phyloP scores from a whole-genome alignment of 2,797 vertebrate genomes.

The Leptoclinus maculatus region DNA sequence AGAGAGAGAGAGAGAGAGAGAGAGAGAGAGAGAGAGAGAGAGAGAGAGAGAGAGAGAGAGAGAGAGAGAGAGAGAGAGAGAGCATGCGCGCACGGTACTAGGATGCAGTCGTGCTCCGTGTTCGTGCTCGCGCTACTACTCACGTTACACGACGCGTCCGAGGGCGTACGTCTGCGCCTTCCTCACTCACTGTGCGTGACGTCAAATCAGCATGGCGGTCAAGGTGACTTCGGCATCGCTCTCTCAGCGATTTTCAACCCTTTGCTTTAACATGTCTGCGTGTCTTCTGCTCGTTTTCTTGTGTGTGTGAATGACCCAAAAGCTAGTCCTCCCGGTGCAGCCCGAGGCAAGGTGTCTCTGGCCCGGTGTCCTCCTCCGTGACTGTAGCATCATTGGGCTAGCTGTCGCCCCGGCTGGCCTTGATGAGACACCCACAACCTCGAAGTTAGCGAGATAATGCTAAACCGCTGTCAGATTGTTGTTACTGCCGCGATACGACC shows the following conservation, averaged over 20 bases:
- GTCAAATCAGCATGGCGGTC: constrained; percentile 96
- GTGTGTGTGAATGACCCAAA: background rate
- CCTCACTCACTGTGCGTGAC: constrained; percentile 77
- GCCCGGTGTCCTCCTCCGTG: constrained; percentile 7
- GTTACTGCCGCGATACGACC: background rate
- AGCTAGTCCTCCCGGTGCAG: background rate
- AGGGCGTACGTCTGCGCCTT: constrained; percentile 32
- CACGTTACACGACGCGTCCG: background rate
- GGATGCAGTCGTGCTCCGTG: background rate
- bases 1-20: background rate
- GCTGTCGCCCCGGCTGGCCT: constrained; percentile 70
- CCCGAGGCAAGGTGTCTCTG: background rate
- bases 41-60: background rate
- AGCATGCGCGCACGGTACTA: background rate
- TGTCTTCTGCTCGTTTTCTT: constrained; percentile 27
- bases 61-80: background rate
- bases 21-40: background rate
- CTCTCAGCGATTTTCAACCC: constrained; percentile 46
- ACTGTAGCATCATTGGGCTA: constrained; percentile 75
- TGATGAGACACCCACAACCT: constrained; percentile 63
- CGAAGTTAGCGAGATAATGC: constrained; percentile 61
- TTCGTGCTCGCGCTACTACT: background rate
- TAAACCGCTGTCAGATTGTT: constrained; percentile 32
- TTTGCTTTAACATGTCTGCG: constrained; percentile 35
- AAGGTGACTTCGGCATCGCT: constrained; percentile 94